Percentiles rank a stretch among this genome's conserved stretches.
Evolutionary conservation across 2,888 invertebrate genomes (phyloP).

Genomic region (Xanthia icteritia): DNA sequence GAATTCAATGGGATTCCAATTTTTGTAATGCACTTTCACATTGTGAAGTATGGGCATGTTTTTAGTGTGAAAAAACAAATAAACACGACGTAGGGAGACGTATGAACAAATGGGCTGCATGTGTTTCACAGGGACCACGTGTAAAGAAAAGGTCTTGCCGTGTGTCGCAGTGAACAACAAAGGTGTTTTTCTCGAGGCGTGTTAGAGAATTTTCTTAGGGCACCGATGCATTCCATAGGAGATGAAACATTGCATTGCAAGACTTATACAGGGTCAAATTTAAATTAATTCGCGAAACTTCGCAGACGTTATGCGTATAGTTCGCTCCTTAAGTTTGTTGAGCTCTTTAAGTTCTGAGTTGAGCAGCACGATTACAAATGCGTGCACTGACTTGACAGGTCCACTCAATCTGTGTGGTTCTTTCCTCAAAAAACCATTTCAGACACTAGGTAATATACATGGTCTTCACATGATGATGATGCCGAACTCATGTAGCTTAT

Average conservation of each 20-base stretch:
- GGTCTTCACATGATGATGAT: too few relatives aligned
- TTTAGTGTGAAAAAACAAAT: slow-evolving; percentile 8
- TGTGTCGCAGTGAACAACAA: neutral
- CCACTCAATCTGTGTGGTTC: too few relatives aligned
- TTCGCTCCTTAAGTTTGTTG: too few relatives aligned
- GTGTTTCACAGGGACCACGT: too few relatives aligned
- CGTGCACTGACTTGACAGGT: too few relatives aligned
- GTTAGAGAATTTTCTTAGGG: neutral
- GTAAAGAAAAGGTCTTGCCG: neutral
- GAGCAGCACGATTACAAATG: too few relatives aligned
- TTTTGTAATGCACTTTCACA: slow-evolving; percentile 62
- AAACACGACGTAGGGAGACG: neutral
- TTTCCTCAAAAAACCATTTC: too few relatives aligned
- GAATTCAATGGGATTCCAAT: slow-evolving; percentile 58
- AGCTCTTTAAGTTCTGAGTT: too few relatives aligned
- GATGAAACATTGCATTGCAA: neutral
- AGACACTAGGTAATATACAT: too few relatives aligned
- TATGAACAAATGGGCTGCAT: neutral
- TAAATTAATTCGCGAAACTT: too few relatives aligned
- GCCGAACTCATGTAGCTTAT: too few relatives aligned
- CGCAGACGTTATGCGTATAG: too few relatives aligned
- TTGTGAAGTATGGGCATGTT: neutral
- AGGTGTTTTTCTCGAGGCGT: neutral
- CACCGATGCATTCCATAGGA: neutral
- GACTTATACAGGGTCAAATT: neutral